Percentiles rank a stretch among this genome's conserved stretches.
Evolutionary conservation across 2,113 vertebrate species (phyloP).

Genomic region (Macaca nemestrina): DNA sequence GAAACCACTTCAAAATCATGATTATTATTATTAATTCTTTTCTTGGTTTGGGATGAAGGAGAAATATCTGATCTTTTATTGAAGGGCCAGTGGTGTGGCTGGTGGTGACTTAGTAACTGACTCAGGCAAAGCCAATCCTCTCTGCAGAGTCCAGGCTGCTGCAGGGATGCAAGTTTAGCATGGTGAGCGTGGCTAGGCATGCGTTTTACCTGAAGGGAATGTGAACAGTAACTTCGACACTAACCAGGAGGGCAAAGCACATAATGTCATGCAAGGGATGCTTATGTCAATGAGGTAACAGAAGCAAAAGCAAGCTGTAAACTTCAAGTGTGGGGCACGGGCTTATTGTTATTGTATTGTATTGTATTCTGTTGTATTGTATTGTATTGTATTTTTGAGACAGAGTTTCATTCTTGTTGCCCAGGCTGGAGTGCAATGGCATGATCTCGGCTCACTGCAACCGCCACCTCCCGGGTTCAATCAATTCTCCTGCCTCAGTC

Average conservation of each 20-base stretch:
- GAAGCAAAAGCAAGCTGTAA: not conserved
- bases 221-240: not conserved
- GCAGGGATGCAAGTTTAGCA: accelerated
- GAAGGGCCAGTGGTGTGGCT: not conserved
- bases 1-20: no score
- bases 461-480: no score
- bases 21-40: not conserved
- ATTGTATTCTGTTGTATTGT: no score
- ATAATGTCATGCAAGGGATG: not conserved
- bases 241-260: not conserved
- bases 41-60: not conserved
- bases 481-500: no score
- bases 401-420: no score
- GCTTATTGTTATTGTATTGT: not conserved
- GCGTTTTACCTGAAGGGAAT: not conserved
- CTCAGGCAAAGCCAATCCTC: accelerated
- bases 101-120: not conserved
- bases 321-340: not conserved
- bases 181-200: not conserved
- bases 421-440: no score
- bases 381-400: no score
- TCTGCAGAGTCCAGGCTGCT: not conserved
- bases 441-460: no score
- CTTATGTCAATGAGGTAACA: not conserved
- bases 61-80: not conserved